Percentiles rank a stretch among this genome's conserved stretches.
phyloP scores from a whole-genome alignment of 1,140 invertebrate genomes.

The Brachionus plicatilis region DNA sequence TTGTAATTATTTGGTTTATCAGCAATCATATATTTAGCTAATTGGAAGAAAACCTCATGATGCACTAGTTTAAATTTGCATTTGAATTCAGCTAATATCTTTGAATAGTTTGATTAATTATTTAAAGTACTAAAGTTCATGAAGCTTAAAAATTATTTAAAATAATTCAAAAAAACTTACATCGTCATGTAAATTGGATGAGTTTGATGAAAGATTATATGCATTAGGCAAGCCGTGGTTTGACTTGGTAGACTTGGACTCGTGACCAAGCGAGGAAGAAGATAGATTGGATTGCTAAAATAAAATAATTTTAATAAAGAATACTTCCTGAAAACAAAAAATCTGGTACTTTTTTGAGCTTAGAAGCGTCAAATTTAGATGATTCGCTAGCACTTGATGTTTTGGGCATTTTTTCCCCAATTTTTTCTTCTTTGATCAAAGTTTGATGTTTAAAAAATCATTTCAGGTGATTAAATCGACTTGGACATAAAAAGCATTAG shows the following conservation, averaged over 20 bases:
- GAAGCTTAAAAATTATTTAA: not conserved
- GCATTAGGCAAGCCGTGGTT: not conserved
- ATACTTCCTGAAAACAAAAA: not conserved
- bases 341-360: not conserved
- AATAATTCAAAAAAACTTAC: not conserved
- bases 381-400: not conserved
- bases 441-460: not conserved
- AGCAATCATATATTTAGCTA: not conserved
- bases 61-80: not conserved
- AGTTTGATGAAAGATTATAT: not conserved
- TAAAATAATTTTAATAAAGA: not conserved
- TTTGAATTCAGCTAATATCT: not conserved
- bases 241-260: not conserved
- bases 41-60: not conserved
- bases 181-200: not conserved
- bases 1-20: not conserved
- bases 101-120: too few relatives aligned
- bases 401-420: not conserved
- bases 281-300: not conserved
- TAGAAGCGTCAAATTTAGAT: not conserved
- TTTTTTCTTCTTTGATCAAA: not conserved
- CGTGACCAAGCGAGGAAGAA: not conserved
- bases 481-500: not conserved
- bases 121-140: too few relatives aligned
- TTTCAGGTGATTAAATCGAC: not conserved